Conservation (phyloP, 2,797 vertebrate genomes). For the Hemitrygon akajei region DNA sequence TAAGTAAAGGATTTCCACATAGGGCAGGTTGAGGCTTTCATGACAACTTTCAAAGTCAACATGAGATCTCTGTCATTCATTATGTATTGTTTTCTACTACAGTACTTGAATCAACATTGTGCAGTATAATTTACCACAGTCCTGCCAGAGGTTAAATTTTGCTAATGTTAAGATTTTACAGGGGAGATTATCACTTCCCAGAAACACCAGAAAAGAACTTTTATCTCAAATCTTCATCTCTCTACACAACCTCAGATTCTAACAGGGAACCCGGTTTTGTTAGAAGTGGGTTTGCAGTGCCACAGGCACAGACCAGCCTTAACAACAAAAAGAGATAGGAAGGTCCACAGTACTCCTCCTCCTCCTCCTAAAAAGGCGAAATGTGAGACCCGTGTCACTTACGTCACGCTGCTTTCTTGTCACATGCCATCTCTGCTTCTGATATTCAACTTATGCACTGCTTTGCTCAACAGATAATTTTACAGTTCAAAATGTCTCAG, state of each 20-base stretch:
- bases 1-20: background rate
- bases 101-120: background rate
- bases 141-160: too few relatives aligned
- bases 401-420: background rate
- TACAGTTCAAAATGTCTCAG: background rate
- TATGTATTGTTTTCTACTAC: background rate
- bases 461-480: background rate
- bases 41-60: conserved; percentile 4
- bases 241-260: background rate
- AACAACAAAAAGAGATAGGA: background rate
- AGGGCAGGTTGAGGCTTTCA: conserved; percentile 18
- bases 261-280: background rate
- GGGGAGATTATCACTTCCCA: background rate
- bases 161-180: background rate
- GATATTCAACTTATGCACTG: background rate
- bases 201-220: background rate
- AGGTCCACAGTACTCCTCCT: too few relatives aligned
- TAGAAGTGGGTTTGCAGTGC: background rate
- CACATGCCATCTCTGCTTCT: background rate
- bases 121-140: background rate
- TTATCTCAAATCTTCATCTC: background rate
- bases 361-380: background rate
- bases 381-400: background rate
- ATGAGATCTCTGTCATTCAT: background rate
- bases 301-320: background rate